These are phyloP conservation scores for Chrysomela aeneicollis DNA, from an alignment of 2,888 invertebrate species.

Conservation along the genomic window DNA sequence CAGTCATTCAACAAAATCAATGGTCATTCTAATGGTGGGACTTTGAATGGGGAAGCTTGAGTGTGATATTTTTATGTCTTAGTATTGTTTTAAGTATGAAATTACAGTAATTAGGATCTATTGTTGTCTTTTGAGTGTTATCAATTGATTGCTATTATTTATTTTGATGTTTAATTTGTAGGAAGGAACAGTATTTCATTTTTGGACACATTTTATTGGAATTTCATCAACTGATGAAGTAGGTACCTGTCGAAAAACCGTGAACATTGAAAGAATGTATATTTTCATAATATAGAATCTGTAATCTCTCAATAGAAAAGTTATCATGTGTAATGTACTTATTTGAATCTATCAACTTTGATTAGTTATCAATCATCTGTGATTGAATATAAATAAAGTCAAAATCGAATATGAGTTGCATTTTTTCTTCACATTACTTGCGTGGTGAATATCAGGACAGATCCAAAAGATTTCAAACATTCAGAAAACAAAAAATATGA, in stretches of 20 bases:
- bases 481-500: too few species aligned
- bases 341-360: slow-evolving; percentile 15
- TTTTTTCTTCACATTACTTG: too few species aligned
- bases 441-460: too few species aligned
- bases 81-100: slow-evolving; percentile 23
- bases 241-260: not conserved
- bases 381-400: not conserved
- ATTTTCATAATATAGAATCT: slow-evolving; percentile 1
- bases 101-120: slow-evolving; percentile 5
- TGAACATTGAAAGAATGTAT: not conserved
- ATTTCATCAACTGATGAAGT: not conserved
- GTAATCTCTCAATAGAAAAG: not conserved
- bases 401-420: not conserved
- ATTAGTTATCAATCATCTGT: not conserved
- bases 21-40: slow-evolving; percentile 41
- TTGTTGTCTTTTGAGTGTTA: slow-evolving; percentile 16
- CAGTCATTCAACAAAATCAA: slow-evolving; percentile 38
- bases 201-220: not conserved
- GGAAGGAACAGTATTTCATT: slow-evolving; percentile 16
- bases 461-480: too few species aligned
- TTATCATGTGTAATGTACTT: not conserved
- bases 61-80: slow-evolving; percentile 33
- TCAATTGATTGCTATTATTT: slow-evolving; percentile 17
- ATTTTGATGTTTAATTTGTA: slow-evolving; percentile 1
- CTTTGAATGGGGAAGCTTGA: slow-evolving; percentile 47